Evolutionary conservation across 1,140 invertebrate species (phyloP), one percentile per base, ranked within the genome.

Genomic region (Sitodiplosis mosellana): DNA sequence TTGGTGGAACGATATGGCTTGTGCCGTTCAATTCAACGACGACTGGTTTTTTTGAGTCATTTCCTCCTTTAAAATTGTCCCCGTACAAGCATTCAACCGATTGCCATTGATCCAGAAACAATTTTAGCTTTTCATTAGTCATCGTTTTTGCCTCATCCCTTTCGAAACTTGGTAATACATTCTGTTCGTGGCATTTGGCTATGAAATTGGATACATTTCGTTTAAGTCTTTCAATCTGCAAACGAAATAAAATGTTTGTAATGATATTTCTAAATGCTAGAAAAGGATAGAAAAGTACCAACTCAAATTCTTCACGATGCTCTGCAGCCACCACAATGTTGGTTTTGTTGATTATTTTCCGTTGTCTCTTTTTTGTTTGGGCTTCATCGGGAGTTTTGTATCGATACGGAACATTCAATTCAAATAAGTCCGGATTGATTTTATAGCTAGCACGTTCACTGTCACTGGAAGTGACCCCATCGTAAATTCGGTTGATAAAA

Each of bases 1-100:
- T 22, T 8, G 59, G 47, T 2, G 61, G 61, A 52, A 64, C 59
- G 0, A 64, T 20, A 43, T 43, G 18, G 2, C 7, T 43, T 18
- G 18, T 5, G 5, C 41, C 18, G 20, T 18, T 20, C 5, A 43
- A 18, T 43, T 17, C 11, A 43, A 4, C 5, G 6, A 43, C 14
- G 4, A 43, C 18, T 5, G 41, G 11, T 20, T 4, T 43, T 3
- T 43, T 18, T 7, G 5, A 18, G 6, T 12, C 20, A 21, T 43
- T 43, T 43, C 20, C 5, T 20, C 41, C 41, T 6, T 18, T 43
- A 4, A 43, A 27, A 5, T 27, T 3, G 5, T 38, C 14, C 15
- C 4, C 12, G 15, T 38, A 17, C 36, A 14, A 38, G 14, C 12
- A n/a, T n/a, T 38, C 15, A 5, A n/a, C 36, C 12, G 12, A 5